These are phyloP conservation scores for Atrina japonica DNA, from an alignment of 2,888 invertebrate species.

Conservation along the genomic window DNA sequence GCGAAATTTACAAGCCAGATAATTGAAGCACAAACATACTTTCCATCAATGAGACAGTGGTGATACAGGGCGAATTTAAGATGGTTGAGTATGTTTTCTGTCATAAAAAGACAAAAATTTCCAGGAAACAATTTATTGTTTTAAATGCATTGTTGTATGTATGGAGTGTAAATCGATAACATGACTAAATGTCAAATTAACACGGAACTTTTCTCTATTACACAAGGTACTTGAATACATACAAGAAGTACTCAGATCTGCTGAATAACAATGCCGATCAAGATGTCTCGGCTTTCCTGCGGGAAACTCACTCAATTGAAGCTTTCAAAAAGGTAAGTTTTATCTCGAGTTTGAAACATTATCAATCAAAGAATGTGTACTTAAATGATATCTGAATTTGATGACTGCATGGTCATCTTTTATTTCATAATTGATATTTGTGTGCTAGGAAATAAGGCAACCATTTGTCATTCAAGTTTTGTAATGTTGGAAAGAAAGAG, in stretches of 20 bases:
- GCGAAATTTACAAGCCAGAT: no score
- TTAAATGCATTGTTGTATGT: not conserved
- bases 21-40: no score
- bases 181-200: no score
- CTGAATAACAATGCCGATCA: slow-evolving; percentile 80
- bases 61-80: no score
- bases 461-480: no score
- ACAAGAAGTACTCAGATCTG: slow-evolving; percentile 79
- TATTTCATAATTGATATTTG: not conserved
- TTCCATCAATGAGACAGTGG: not conserved
- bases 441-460: no score
- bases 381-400: not conserved
- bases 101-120: no score
- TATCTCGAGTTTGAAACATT: not conserved
- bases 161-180: no score
- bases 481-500: no score
- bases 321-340: slow-evolving; percentile 76
- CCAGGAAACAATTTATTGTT: not conserved
- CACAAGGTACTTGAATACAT: slow-evolving; percentile 77
- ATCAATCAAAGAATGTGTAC: not conserved
- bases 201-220: no score
- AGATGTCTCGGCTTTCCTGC: slow-evolving; percentile 78
- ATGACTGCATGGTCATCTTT: no score
- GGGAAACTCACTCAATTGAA: slow-evolving; percentile 77
- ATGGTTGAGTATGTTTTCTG: no score